phyloP scores from a whole-genome alignment of 2,888 invertebrate species.

The Drosophila conformis region DNA sequence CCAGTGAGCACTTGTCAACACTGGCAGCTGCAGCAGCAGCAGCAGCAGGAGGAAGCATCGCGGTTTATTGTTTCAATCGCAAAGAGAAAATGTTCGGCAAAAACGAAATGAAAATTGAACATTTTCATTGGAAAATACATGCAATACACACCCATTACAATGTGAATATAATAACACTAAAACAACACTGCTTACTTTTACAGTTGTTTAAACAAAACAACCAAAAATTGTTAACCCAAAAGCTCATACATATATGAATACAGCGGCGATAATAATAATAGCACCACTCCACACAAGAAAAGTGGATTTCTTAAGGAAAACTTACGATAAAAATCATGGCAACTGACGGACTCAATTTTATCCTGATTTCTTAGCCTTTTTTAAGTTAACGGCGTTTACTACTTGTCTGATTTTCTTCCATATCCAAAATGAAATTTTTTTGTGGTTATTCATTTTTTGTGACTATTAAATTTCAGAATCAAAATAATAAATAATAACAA shows the following conservation, averaged over 20 bases:
- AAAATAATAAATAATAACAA: too few relatives aligned
- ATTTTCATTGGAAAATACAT: constrained; percentile 47
- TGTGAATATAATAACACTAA: constrained; percentile 12
- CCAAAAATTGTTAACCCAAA: not conserved
- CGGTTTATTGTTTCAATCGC: constrained; percentile 60
- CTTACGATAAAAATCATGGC: too few relatives aligned
- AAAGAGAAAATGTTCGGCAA: constrained; percentile 15
- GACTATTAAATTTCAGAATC: too few relatives aligned
- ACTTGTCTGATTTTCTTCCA: too few relatives aligned
- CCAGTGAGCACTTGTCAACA: constrained; percentile 77
- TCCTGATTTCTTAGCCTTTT: too few relatives aligned
- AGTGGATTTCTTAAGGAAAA: not conserved
- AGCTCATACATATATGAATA: too few relatives aligned
- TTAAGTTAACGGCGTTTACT: too few relatives aligned
- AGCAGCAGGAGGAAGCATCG: constrained; percentile 38
- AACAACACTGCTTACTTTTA: constrained; percentile 9
- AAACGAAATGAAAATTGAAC: constrained; percentile 42
- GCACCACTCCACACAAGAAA: not conserved
- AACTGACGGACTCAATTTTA: too few relatives aligned
- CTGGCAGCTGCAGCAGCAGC: constrained; percentile 46
- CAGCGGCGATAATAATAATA: not conserved
- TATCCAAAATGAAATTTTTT: too few relatives aligned
- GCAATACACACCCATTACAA: constrained; percentile 7
- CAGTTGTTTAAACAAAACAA: constrained; percentile 11
- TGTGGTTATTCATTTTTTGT: too few relatives aligned